phyloP scores from a whole-genome alignment of 1,140 invertebrate species.

The Arion vulgaris region DNA sequence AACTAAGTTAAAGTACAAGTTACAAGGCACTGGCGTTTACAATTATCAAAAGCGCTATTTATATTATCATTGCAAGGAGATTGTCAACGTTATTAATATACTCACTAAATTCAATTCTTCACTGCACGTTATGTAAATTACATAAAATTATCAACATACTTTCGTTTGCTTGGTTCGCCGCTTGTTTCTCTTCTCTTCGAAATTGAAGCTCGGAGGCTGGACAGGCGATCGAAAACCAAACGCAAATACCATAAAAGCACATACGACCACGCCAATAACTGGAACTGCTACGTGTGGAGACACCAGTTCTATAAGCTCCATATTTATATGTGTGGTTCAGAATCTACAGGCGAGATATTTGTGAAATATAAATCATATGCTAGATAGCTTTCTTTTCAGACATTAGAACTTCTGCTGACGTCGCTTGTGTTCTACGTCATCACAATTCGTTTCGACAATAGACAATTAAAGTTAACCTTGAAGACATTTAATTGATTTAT shows the following conservation, averaged over 20 bases:
- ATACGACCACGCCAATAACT: slow-evolving; percentile 70
- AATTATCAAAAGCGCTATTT: background rate
- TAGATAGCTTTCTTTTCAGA: background rate
- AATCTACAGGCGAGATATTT: too few species aligned
- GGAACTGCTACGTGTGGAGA: slow-evolving; percentile 69
- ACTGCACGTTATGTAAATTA: background rate
- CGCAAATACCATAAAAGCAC: slow-evolving; percentile 72
- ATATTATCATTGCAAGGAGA: background rate
- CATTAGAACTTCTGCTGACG: slow-evolving; percentile 4
- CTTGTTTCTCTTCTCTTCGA: slow-evolving; percentile 64
- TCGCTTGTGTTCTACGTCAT: too few species aligned
- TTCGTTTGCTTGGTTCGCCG: slow-evolving; percentile 61
- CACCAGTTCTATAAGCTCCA: slow-evolving; percentile 69
- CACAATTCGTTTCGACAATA: too few species aligned
- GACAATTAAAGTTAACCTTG: too few species aligned
- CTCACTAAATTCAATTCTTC: background rate
- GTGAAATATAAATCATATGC: too few species aligned
- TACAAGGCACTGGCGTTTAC: too few species aligned
- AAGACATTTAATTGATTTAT: too few species aligned
- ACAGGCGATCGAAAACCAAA: slow-evolving; percentile 72
- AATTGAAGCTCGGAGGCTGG: slow-evolving; percentile 70
- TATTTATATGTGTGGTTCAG: too few species aligned
- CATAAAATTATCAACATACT: slow-evolving; percentile 51
- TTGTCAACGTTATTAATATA: background rate
- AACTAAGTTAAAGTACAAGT: too few species aligned